Evolutionary conservation across 2,113 vertebrate genomes (phyloP).

Genomic region (Phodopus roborovskii): DNA sequence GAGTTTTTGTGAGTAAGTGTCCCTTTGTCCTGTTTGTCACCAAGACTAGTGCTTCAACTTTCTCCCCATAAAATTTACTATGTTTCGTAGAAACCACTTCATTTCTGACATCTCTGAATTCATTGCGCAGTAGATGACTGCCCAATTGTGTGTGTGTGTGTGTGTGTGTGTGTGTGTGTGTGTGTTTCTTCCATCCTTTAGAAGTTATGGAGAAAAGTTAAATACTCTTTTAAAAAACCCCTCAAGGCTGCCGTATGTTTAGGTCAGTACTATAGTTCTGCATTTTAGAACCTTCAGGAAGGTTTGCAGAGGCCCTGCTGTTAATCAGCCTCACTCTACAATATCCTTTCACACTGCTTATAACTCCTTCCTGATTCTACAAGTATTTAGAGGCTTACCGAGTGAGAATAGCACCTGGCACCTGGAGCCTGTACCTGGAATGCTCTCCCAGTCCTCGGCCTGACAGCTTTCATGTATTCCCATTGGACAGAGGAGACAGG

Average conservation of each 20-base stretch:
- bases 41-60: not conserved
- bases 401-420: not conserved
- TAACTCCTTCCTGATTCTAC: not conserved
- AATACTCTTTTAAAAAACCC: not conserved
- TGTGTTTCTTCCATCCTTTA: not conserved
- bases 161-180: not conserved
- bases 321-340: not conserved
- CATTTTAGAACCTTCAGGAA: not conserved
- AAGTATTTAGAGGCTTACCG: not conserved
- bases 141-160: not conserved
- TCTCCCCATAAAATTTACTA: not conserved
- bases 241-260: not conserved
- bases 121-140: not conserved
- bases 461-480: not conserved
- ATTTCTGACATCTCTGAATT: constrained; percentile 8
- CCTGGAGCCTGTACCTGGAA: not conserved
- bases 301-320: not conserved
- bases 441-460: not conserved
- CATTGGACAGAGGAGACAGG: not conserved
- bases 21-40: not conserved
- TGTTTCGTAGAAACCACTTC: not conserved
- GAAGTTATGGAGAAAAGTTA: not conserved
- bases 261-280: not conserved
- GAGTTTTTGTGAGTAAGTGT: not conserved
- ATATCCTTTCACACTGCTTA: not conserved